Percentiles rank a stretch among this genome's conserved stretches.
These are phyloP conservation scores for Pinna nobilis DNA, from an alignment of 1,140 invertebrate genomes.

Conservation along the genomic window DNA sequence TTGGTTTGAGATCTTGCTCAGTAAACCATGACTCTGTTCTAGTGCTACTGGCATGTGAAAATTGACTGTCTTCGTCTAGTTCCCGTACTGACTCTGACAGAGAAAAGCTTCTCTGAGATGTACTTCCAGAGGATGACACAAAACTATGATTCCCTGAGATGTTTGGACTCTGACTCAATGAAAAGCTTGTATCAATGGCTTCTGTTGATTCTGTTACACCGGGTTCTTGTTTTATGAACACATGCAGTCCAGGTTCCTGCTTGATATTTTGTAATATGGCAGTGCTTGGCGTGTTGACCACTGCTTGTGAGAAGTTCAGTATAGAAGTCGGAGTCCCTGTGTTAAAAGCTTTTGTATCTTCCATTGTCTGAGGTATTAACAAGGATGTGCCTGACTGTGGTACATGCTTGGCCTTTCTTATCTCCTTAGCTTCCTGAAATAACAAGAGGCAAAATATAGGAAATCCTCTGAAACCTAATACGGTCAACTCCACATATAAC, in stretches of 20 bases:
- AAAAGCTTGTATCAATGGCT: constrained; percentile 33
- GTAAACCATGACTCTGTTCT: constrained; percentile 48
- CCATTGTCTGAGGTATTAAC: background rate
- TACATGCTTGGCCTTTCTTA: constrained; percentile 49
- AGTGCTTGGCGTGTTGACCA: too few relatives aligned
- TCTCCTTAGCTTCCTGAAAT: constrained; percentile 62
- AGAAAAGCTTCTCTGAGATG: constrained; percentile 23
- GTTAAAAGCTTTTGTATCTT: too few relatives aligned
- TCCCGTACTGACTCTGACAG: constrained; percentile 24
- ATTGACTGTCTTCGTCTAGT: constrained; percentile 56
- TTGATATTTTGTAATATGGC: too few relatives aligned
- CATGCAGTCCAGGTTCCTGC: constrained; percentile 1
- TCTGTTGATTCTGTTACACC: constrained; percentile 7
- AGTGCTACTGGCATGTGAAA: constrained; percentile 50
- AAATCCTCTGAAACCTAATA: background rate
- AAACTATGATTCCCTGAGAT: constrained; percentile 19
- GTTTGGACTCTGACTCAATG: constrained; percentile 21
- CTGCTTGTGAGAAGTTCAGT: too few relatives aligned
- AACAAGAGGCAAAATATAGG: background rate
- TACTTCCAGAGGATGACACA: constrained; percentile 25
- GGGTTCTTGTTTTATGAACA: constrained; percentile 28
- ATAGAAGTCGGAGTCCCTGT: background rate
- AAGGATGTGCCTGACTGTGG: constrained; percentile 12
- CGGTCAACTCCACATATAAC: too few relatives aligned
- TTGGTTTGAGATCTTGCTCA: constrained; percentile 52